phyloP scores from a whole-genome alignment of 2,113 vertebrate species.

The Andinoacara biseriatus region DNA sequence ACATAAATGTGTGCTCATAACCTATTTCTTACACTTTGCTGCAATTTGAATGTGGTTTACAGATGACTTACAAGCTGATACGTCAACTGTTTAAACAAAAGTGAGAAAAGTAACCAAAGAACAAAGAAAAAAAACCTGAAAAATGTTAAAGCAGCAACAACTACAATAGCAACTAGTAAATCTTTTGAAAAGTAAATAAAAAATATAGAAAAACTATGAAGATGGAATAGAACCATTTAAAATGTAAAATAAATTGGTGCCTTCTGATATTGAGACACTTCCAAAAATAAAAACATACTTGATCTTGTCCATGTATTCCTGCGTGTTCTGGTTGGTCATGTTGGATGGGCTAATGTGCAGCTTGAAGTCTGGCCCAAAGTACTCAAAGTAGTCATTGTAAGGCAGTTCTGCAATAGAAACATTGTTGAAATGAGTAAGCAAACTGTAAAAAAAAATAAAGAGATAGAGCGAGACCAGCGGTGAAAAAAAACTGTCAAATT shows the following conservation, averaged over 20 bases:
- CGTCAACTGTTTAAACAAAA: background rate
- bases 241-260: too few relatives aligned
- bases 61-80: too few relatives aligned
- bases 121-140: too few relatives aligned
- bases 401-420: conserved; percentile 82
- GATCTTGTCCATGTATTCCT: conserved; percentile 95
- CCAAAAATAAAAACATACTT: conserved; percentile 65
- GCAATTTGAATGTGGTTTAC: background rate
- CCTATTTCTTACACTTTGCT: background rate
- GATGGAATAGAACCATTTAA: too few relatives aligned
- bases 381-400: conserved; percentile 97
- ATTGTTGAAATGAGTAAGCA: background rate
- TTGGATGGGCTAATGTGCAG: conserved; percentile 98
- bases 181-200: too few relatives aligned
- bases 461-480: background rate
- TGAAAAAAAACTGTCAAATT: background rate
- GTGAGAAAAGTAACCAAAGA: background rate
- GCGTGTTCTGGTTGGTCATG: conserved; percentile 98
- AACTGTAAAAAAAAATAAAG: background rate
- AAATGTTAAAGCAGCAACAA: too few relatives aligned
- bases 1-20: background rate
- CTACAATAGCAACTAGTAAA: too few relatives aligned
- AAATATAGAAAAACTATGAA: too few relatives aligned
- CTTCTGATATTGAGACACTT: too few relatives aligned
- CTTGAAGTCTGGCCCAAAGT: conserved; percentile 96